A percentile compares a stretch with the other conserved stretches of the same genome.
phyloP scores from a whole-genome alignment of 2,888 invertebrate species.

The Tipula unca region DNA sequence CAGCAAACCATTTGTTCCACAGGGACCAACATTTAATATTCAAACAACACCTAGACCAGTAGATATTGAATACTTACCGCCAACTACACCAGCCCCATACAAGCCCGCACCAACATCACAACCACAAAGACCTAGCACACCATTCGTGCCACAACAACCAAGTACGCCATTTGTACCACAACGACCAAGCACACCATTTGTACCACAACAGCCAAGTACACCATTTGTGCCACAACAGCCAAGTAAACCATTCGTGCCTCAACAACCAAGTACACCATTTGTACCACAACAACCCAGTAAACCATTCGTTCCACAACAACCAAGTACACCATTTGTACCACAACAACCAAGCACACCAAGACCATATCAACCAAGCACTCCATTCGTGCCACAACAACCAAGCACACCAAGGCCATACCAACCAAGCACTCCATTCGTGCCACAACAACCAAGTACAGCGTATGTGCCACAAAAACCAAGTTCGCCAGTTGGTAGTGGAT shows the following conservation, averaged over 20 bases:
- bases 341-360: neutral
- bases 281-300: conserved; percentile 23
- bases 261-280: conserved; percentile 9
- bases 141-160: conserved; percentile 2
- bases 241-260: conserved; percentile 20
- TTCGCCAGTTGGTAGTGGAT: conserved; percentile 19
- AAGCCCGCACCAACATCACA: neutral
- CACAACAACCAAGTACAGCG: neutral
- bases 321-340: conserved; percentile 9
- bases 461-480: conserved; percentile 24
- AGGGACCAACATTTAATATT: neutral
- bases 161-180: conserved; percentile 17
- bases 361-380: neutral
- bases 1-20: neutral
- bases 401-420: neutral
- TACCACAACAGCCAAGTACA: conserved; percentile 23
- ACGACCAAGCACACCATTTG: conserved; percentile 26
- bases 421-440: neutral
- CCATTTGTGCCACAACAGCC: conserved; percentile 18
- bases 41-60: neutral
- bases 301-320: conserved; percentile 25
- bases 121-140: conserved; percentile 24
- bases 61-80: conserved; percentile 1
- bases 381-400: neutral
- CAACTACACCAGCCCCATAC: neutral